These are phyloP conservation scores for Brachionus rubens DNA, from an alignment of 1,140 invertebrate species.

Conservation along the genomic window DNA sequence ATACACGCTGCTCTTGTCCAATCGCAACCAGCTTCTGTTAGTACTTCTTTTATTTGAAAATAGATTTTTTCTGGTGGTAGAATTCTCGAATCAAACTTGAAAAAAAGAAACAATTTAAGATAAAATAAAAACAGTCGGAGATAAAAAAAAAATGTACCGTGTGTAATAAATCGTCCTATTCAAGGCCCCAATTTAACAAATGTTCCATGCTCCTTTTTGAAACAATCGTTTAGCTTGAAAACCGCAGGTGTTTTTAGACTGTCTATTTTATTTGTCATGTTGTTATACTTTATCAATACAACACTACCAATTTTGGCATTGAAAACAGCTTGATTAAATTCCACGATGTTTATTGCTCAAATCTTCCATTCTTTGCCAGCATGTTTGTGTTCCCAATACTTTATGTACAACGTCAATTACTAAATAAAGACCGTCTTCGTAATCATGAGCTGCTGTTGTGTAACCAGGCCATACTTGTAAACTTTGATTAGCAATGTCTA, in stretches of 20 bases:
- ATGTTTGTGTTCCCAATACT: slow-evolving; percentile 74
- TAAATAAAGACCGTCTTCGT: slow-evolving; percentile 80
- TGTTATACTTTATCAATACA: slow-evolving; percentile 88
- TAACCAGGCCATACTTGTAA: slow-evolving; percentile 86
- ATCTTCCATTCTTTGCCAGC: slow-evolving; percentile 68
- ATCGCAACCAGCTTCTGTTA: slow-evolving; percentile 49
- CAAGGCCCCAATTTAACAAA: slow-evolving; percentile 78
- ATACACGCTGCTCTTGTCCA: slow-evolving; percentile 41
- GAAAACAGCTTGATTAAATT: slow-evolving; percentile 63
- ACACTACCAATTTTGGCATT: slow-evolving; percentile 67
- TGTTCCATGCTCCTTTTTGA: slow-evolving; percentile 68
- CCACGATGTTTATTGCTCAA: background rate
- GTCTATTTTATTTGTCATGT: slow-evolving; percentile 80
- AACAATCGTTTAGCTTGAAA: slow-evolving; percentile 65
- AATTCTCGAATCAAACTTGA: slow-evolving; percentile 65
- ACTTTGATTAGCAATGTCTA: slow-evolving; percentile 71
- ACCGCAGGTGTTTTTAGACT: slow-evolving; percentile 69
- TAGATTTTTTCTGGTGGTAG: slow-evolving; percentile 68
- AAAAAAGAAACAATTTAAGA: slow-evolving; percentile 35
- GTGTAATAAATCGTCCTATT: slow-evolving; percentile 60
- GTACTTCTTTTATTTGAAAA: slow-evolving; percentile 63
- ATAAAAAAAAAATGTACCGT: background rate
- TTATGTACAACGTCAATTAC: slow-evolving; percentile 79
- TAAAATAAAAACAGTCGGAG: too few species aligned
- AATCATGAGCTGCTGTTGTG: slow-evolving; percentile 76